phyloP scores from a whole-genome alignment of 1,140 invertebrate genomes.

The Chrysoperla carnea region DNA sequence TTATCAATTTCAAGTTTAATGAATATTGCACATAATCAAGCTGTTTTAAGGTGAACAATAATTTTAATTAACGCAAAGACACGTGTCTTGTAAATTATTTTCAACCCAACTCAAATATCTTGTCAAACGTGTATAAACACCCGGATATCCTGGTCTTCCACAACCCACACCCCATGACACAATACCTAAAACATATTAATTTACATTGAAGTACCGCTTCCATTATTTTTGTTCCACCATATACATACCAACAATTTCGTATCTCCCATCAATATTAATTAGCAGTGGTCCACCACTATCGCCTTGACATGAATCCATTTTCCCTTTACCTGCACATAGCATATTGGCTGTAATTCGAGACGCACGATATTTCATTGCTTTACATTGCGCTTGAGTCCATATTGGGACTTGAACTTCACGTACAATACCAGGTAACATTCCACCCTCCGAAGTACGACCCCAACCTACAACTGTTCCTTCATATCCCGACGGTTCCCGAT shows the following conservation, averaged over 20 bases:
- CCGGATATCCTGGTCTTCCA: constrained; percentile 38
- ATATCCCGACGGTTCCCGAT: constrained; percentile 43
- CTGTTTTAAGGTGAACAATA: no score
- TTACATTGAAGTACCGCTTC: background rate
- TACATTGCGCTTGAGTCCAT: constrained; percentile 54
- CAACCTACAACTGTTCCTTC: constrained; percentile 63
- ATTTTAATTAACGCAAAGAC: constrained; percentile 25
- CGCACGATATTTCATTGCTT: constrained; percentile 63
- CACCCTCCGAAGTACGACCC: constrained; percentile 64
- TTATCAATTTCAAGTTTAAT: no score
- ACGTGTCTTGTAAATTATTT: constrained; percentile 38
- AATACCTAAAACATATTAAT: constrained; percentile 29
- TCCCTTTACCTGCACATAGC: constrained; percentile 59
- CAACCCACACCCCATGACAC: constrained; percentile 51
- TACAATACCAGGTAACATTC: constrained; percentile 55
- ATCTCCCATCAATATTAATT: constrained; percentile 48
- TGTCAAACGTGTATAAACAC: constrained; percentile 52
- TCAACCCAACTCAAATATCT: constrained; percentile 48
- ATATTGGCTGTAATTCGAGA: constrained; percentile 64
- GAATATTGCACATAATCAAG: no score
- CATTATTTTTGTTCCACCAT: background rate
- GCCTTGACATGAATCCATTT: constrained; percentile 69
- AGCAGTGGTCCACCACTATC: constrained; percentile 69
- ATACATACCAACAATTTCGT: constrained; percentile 51
- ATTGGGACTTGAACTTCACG: constrained; percentile 76